Conservation (phyloP, 2,888 invertebrate species). For the Nineta flava region DNA sequence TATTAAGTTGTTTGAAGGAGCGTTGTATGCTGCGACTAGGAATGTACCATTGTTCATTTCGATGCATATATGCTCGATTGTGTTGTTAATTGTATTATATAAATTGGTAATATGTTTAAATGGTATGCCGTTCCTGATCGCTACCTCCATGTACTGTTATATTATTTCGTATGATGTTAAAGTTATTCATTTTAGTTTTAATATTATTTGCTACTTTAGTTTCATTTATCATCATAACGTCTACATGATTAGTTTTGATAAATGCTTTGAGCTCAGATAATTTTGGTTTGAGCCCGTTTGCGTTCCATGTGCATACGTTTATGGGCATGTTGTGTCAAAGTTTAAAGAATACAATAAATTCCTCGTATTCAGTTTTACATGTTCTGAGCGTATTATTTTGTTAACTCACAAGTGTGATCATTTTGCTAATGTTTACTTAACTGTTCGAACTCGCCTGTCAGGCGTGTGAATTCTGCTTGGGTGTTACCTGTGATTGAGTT, state of each 20-base stretch:
- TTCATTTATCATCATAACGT: constrained; percentile 10
- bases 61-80: constrained; percentile 12
- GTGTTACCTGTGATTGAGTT: no score
- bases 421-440: neutral
- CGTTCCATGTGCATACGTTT: constrained; percentile 7
- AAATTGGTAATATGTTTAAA: no score
- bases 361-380: neutral
- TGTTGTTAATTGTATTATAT: neutral
- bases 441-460: neutral
- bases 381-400: neutral
- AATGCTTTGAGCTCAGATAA: neutral
- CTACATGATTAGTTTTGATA: neutral
- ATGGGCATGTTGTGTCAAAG: constrained; percentile 5
- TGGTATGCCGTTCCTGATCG: constrained; percentile 12
- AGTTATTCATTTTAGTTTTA: constrained; percentile 12
- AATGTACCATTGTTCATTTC: constrained; percentile 8
- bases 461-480: no score
- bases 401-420: neutral
- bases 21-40: no score
- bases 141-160: constrained; percentile 10
- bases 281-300: neutral
- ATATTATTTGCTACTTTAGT: constrained; percentile 10
- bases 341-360: neutral
- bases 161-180: constrained; percentile 12
- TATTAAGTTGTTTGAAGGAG: no score